Evolutionary conservation across 1,140 invertebrate species (phyloP).

Genomic region (Andrena cerasifolii): DNA sequence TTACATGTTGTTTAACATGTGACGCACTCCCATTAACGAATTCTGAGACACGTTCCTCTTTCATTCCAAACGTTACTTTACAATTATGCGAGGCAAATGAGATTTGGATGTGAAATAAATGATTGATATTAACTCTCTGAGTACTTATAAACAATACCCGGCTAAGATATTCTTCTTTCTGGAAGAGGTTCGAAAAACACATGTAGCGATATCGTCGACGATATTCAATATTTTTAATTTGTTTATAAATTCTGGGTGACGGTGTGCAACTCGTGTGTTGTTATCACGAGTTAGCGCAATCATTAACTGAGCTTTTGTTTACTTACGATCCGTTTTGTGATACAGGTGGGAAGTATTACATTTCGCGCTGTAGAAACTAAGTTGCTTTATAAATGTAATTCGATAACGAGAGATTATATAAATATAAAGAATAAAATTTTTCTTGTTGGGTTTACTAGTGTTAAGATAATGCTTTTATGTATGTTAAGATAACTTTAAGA

Average conservation of each 20-base stretch:
- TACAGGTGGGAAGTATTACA: background rate
- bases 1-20: background rate
- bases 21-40: conserved; percentile 5
- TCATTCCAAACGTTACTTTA: conserved; percentile 13
- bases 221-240: background rate
- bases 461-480: no score
- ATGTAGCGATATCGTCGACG: background rate
- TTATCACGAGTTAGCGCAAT: background rate
- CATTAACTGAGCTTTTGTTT: background rate
- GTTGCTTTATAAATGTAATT: background rate
- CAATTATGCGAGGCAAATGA: conserved; percentile 19
- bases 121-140: background rate
- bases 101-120: conserved; percentile 2
- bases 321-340: background rate
- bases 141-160: background rate
- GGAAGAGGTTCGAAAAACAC: background rate
- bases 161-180: background rate
- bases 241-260: conserved; percentile 8
- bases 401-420: background rate
- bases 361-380: background rate
- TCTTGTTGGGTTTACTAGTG: conserved; percentile 23
- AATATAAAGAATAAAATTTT: conserved; percentile 12
- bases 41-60: conserved; percentile 30
- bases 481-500: background rate
- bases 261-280: background rate